phyloP scores from a whole-genome alignment of 2,113 vertebrate genomes.

The Laterallus jamaicensis region DNA sequence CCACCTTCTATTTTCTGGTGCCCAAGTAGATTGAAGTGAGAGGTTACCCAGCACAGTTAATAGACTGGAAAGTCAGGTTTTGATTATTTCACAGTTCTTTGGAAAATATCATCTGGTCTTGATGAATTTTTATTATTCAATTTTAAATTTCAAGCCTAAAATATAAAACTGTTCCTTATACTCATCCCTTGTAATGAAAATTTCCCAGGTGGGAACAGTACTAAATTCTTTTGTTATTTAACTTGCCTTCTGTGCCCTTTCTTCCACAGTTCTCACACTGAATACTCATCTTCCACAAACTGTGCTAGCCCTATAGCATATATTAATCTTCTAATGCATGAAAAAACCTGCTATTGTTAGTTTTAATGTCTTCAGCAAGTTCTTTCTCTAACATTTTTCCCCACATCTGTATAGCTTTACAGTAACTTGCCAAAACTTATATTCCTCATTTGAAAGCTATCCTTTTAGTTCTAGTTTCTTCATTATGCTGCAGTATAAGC shows the following conservation, averaged over 20 bases:
- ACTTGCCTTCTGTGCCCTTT: constrained; percentile 7
- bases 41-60: constrained; percentile 2
- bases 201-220: background rate
- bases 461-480: background rate
- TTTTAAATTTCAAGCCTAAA: constrained; percentile 55
- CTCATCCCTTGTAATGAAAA: constrained; percentile 31
- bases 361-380: background rate
- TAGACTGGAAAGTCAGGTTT: constrained; percentile 19
- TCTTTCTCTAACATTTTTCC: background rate
- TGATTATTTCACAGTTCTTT: background rate
- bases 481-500: background rate
- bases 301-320: background rate
- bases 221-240: constrained; percentile 25
- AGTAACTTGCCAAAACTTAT: background rate
- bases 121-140: constrained; percentile 46
- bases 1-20: background rate
- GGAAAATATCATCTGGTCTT: constrained; percentile 50
- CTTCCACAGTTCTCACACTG: background rate
- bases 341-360: background rate
- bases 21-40: background rate
- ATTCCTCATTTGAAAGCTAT: background rate
- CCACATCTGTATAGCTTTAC: background rate
- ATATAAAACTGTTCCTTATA: constrained; percentile 25
- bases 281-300: background rate
- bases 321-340: background rate